phyloP scores from a whole-genome alignment of 2,888 invertebrate species.

The Cephus sareptanus region DNA sequence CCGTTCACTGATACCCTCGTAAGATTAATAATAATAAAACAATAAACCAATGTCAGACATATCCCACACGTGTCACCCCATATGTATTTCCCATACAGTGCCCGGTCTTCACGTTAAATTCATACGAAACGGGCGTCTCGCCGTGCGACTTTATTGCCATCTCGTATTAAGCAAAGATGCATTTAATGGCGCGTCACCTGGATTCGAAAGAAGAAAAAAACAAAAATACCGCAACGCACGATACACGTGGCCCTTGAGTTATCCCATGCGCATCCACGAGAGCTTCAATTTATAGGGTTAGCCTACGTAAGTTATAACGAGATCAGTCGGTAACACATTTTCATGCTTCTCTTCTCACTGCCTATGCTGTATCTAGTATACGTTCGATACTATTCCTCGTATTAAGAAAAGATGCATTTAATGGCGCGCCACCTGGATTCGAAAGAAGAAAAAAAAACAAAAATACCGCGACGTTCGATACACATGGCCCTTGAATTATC shows the following conservation, averaged over 20 bases:
- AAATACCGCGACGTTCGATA: slow-evolving; percentile 40
- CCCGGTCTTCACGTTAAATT: background rate
- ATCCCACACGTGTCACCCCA: background rate
- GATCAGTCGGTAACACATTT: too few species aligned
- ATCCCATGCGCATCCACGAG: too few species aligned
- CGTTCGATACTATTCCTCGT: slow-evolving; percentile 24
- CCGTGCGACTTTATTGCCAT: slow-evolving; percentile 41
- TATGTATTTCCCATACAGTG: background rate
- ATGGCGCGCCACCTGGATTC: slow-evolving; percentile 40
- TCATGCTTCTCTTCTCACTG: too few species aligned
- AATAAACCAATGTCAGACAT: background rate
- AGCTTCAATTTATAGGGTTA: too few species aligned
- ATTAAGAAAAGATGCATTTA: slow-evolving; percentile 52
- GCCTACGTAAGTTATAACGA: too few species aligned
- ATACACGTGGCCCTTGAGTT: slow-evolving; percentile 41
- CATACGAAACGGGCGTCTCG: background rate
- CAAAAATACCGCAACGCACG: slow-evolving; percentile 36
- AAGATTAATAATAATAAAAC: background rate
- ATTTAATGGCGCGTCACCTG: slow-evolving; percentile 48
- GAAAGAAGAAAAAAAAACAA: slow-evolving; percentile 21
- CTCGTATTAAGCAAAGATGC: slow-evolving; percentile 52
- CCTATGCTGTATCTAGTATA: too few species aligned
- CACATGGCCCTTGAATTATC: slow-evolving; percentile 37
- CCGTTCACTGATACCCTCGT: background rate
- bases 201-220: slow-evolving; percentile 25